Evolutionary conservation across 2,888 invertebrate genomes (phyloP).

Genomic region (Electrophaes corylata): DNA sequence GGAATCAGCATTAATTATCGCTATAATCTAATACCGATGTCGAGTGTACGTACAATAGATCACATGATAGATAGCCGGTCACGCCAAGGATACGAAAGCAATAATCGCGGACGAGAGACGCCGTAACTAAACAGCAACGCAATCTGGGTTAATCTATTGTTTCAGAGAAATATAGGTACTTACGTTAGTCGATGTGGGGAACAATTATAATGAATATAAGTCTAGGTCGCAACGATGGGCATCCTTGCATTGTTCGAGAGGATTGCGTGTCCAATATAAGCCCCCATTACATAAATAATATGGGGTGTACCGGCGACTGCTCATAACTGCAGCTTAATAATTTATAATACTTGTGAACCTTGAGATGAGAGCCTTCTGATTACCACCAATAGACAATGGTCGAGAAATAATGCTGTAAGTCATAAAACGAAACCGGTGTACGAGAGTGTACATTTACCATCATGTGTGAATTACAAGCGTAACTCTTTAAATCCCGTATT

Average conservation of each 20-base stretch:
- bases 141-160: slow-evolving; percentile 79
- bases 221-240: slow-evolving; percentile 72
- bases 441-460: slow-evolving; percentile 23
- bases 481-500: no score
- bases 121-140: slow-evolving; percentile 60
- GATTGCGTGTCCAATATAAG: slow-evolving; percentile 80
- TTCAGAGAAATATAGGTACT: slow-evolving; percentile 58
- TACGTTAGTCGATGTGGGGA: slow-evolving; percentile 70
- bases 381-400: slow-evolving; percentile 55
- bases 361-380: slow-evolving; percentile 45
- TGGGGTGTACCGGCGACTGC: slow-evolving; percentile 64
- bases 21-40: slow-evolving; percentile 81
- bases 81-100: slow-evolving; percentile 80
- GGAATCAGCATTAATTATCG: slow-evolving; percentile 84
- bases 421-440: slow-evolving; percentile 38
- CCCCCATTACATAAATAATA: slow-evolving; percentile 81
- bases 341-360: slow-evolving; percentile 65
- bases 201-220: slow-evolving; percentile 77
- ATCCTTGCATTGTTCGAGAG: slow-evolving; percentile 80
- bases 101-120: slow-evolving; percentile 60
- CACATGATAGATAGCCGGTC: slow-evolving; percentile 80
- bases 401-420: slow-evolving; percentile 44
- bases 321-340: slow-evolving; percentile 62
- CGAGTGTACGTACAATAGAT: slow-evolving; percentile 80
- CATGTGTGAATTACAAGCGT: slow-evolving; percentile 62